Percentiles rank a stretch among this genome's conserved stretches.
These are phyloP conservation scores for Oreotrochilus melanogaster DNA, from an alignment of 2,113 vertebrate genomes.

Conservation along the genomic window DNA sequence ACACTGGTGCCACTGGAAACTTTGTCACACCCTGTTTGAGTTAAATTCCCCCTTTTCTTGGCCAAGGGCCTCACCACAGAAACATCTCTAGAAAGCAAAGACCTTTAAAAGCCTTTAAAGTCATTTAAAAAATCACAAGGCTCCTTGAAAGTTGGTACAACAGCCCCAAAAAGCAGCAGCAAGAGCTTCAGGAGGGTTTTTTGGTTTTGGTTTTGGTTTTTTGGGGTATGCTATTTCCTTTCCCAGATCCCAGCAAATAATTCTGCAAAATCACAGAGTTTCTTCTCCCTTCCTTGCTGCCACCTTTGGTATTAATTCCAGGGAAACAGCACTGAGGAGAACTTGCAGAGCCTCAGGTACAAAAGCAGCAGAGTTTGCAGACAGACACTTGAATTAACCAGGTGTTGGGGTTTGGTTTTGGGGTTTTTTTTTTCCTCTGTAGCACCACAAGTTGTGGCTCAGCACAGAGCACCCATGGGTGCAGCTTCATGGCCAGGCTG, in stretches of 20 bases:
- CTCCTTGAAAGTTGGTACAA: accelerated
- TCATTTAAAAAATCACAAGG: not conserved
- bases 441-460: not conserved
- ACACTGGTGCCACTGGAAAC: not conserved
- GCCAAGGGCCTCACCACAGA: not conserved
- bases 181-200: not conserved
- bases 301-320: not conserved
- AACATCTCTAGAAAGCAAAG: not conserved
- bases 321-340: not conserved
- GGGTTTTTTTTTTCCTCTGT: not conserved
- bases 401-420: too few relatives aligned
- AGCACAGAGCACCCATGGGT: not conserved
- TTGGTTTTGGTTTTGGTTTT: too few relatives aligned
- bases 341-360: not conserved
- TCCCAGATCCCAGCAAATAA: not conserved
- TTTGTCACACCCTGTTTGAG: not conserved
- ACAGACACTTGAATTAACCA: accelerated
- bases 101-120: not conserved
- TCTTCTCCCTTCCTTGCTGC: not conserved
- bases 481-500: not conserved
- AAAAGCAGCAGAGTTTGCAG: not conserved
- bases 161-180: not conserved
- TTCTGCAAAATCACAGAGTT: accelerated
- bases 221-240: not conserved
- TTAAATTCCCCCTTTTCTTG: accelerated